phyloP scores from a whole-genome alignment of 2,113 vertebrate genomes.

The human (Homo sapiens) region DNA sequence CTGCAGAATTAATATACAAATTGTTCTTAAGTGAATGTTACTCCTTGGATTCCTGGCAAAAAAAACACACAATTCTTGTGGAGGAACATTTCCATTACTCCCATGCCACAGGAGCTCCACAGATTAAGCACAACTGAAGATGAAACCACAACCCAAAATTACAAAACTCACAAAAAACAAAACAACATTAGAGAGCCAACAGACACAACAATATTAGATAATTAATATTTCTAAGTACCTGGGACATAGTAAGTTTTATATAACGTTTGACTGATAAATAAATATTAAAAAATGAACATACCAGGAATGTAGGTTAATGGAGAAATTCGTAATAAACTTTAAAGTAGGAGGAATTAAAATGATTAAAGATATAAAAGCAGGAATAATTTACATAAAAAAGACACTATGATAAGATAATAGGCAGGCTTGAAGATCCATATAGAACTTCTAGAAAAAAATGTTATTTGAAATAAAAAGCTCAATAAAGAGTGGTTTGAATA shows the following conservation, averaged over 20 bases:
- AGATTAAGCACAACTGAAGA: neutral
- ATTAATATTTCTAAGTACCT: neutral
- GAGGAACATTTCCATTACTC: neutral
- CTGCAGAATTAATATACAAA: neutral
- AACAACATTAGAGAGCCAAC: neutral
- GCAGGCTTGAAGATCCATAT: neutral
- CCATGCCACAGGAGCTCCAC: neutral
- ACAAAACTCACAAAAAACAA: neutral
- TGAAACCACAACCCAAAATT: neutral
- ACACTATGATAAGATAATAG: neutral
- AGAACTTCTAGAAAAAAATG: neutral
- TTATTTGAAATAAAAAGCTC: neutral
- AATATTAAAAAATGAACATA: neutral
- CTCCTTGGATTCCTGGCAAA: neutral
- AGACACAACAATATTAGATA: neutral
- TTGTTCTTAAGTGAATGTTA: neutral
- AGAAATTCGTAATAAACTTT: constrained; percentile 3
- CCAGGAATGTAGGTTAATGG: neutral
- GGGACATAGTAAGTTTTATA: neutral
- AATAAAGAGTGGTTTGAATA: neutral
- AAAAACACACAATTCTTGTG: neutral
- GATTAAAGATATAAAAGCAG: constrained; percentile 2
- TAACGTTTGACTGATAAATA: neutral
- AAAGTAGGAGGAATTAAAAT: neutral
- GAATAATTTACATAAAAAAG: neutral